Percentiles rank a stretch among this genome's conserved stretches.
Conservation (phyloP, 2,888 invertebrate genomes). For the Alloplasta piceator region DNA sequence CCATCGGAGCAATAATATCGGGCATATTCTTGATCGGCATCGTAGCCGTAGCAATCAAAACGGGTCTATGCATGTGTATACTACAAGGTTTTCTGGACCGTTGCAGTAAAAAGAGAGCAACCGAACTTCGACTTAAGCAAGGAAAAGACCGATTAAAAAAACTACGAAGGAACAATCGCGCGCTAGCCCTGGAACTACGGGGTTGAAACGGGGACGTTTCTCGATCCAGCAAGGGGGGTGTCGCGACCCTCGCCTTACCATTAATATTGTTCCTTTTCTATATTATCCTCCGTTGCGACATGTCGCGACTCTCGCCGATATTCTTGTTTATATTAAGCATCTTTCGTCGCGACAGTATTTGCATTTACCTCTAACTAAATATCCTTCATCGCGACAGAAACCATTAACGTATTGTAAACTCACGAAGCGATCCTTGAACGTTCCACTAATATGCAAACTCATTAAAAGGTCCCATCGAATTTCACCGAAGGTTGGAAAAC, state of each 20-base stretch:
- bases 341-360: too few species aligned
- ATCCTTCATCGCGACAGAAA: too few species aligned
- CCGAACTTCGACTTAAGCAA: conserved; percentile 16
- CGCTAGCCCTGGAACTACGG: not conserved
- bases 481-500: too few species aligned
- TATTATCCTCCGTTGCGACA: too few species aligned
- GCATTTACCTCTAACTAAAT: not conserved
- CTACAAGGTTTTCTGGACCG: not conserved
- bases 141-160: conserved; percentile 14
- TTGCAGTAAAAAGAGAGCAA: conserved; percentile 14
- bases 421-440: too few species aligned
- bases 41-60: conserved; percentile 1
- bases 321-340: too few species aligned
- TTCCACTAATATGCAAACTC: too few species aligned
- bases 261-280: too few species aligned
- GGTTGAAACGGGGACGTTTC: conserved; percentile 33
- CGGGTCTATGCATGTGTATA: conserved; percentile 17
- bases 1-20: conserved; percentile 4
- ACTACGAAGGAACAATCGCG: conserved; percentile 17
- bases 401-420: too few species aligned
- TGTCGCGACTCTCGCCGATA: too few species aligned
- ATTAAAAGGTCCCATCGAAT: too few species aligned
- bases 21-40: conserved; percentile 9
- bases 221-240: conserved; percentile 10
- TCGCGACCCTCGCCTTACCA: not conserved